These are phyloP conservation scores for Cochlearius cochlearius DNA, from an alignment of 2,113 vertebrate genomes.

Conservation along the genomic window DNA sequence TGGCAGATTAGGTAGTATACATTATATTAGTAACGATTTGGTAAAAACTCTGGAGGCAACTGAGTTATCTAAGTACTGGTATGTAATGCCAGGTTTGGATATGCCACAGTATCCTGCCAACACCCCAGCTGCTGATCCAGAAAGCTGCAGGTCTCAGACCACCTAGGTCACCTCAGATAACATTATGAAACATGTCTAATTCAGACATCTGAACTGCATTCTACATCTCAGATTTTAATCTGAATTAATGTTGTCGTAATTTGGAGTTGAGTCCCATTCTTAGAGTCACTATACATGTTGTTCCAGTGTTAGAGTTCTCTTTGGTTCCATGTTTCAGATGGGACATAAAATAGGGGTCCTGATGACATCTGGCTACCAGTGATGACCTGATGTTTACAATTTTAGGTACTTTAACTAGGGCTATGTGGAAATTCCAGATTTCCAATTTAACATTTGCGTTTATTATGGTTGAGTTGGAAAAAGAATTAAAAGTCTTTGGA, in stretches of 20 bases:
- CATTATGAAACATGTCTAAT: neutral
- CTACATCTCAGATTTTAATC: neutral
- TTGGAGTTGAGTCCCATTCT: neutral
- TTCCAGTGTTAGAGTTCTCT: neutral
- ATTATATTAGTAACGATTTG: neutral
- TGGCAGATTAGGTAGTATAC: neutral
- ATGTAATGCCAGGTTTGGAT: neutral
- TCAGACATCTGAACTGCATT: neutral
- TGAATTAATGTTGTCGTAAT: neutral
- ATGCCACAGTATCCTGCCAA: rapidly evolving
- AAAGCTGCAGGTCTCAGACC: neutral
- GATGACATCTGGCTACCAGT: neutral
- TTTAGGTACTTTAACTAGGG: neutral
- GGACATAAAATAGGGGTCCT: neutral
- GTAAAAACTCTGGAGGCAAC: neutral
- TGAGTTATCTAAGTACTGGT: neutral
- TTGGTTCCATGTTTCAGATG: neutral
- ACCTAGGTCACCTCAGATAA: neutral
- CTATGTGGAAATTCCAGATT: neutral
- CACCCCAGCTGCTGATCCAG: neutral
- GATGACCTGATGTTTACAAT: neutral
- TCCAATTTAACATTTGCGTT: neutral
- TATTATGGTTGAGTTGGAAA: neutral
- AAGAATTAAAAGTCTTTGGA: neutral
- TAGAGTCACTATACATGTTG: neutral